These are phyloP conservation scores for Bombus consobrinus DNA, from an alignment of 1,140 invertebrate species.

Conservation along the genomic window DNA sequence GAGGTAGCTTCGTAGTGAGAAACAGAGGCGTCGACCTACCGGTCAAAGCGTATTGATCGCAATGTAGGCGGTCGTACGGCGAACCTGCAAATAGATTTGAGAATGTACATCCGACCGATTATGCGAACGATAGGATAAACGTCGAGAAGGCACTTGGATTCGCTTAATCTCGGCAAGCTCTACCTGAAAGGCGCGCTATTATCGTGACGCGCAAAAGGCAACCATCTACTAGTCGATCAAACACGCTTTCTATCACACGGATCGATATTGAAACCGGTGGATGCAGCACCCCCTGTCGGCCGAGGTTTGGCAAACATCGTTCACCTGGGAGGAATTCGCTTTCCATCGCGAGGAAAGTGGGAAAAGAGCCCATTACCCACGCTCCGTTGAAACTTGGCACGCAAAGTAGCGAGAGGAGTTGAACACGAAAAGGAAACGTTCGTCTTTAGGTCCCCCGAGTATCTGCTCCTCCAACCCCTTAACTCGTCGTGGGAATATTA, in stretches of 20 bases:
- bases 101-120: not conserved
- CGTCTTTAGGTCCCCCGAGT: slow-evolving; percentile 26
- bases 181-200: slow-evolving; percentile 10
- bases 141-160: not conserved
- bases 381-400: slow-evolving; percentile 23
- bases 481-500: slow-evolving; percentile 67
- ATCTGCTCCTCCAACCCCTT: not conserved
- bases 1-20: not conserved
- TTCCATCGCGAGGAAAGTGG: not conserved
- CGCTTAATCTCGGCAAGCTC: not conserved
- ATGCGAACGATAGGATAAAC: not conserved
- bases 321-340: not conserved
- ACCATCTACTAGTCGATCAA: not conserved
- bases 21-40: not conserved
- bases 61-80: not conserved
- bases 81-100: slow-evolving; percentile 12
- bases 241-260: not conserved
- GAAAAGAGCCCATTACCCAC: slow-evolving; percentile 22
- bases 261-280: slow-evolving; percentile 57
- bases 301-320: slow-evolving; percentile 9
- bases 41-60: slow-evolving; percentile 18
- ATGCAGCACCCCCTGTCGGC: not conserved
- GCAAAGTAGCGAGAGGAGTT: slow-evolving; percentile 2
- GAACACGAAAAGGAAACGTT: slow-evolving; percentile 10
- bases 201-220: slow-evolving; percentile 31